Evolutionary conservation across 2,888 invertebrate species (phyloP), one percentile per base, ranked within the genome.

Genomic region (Leucoptera coffeella): DNA sequence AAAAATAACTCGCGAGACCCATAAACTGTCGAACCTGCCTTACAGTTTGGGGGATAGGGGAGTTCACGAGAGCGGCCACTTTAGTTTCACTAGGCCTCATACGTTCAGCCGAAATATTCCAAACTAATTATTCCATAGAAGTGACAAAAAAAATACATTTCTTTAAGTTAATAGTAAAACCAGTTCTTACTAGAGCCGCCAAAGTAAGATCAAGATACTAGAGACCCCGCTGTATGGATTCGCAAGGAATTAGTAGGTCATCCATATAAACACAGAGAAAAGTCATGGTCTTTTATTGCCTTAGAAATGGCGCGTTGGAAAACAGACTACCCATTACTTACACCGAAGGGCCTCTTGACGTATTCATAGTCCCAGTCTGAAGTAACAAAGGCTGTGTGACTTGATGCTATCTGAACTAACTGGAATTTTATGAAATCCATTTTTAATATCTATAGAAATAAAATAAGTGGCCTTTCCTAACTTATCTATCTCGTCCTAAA

Each of bases 71-170:
- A 1, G 35, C 35, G 15, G 33, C 26, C 1, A 33, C 14, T 22
- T 38, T 36, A 6, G 14, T 8, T 2, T 23, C 23, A 9, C 31
- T 30, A 22, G 37, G 38, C 17, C 34, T 21, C 14, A 38, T 35
- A 29, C 34, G 31, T 28, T 33, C 32, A 8, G 29, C 15, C 13
- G 28, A 21, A 11, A 38, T 26, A 2, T 33, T 8, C 28, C 33
- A n/a, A 4, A 22, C 27, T 4, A 27, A 12, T n/a, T 28, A 28
- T 9, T 23, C 28, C 3, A 28, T 12, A 11, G 22, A 17, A 2
- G 12, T 28, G 3, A 4, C 11, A 3, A 28, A 9, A 11, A 28
- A 28, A 8, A 9, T 4, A 17, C 28, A 28, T 15, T 23, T 23
- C 9, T 7, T 29, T 7, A n/a, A n/a, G n/a, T n/a, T n/a, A n/a